phyloP scores from a whole-genome alignment of 2,113 vertebrate species.

The Psophia crepitans region DNA sequence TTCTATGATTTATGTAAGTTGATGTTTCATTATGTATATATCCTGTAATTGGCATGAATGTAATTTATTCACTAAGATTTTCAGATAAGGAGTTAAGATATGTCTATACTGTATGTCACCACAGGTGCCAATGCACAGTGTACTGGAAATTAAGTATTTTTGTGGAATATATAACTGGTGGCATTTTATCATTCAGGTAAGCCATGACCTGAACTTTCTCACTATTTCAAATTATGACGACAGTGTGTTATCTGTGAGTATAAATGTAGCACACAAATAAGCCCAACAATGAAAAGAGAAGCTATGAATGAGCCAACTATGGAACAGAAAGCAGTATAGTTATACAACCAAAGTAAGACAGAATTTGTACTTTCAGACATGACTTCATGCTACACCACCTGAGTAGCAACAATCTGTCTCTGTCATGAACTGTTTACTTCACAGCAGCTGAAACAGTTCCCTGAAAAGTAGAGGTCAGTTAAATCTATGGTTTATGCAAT shows the following conservation, averaged over 20 bases:
- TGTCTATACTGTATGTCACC: neutral
- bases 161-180: neutral
- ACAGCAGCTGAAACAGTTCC: neutral
- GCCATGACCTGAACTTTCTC: neutral
- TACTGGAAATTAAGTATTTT: neutral
- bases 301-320: neutral
- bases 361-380: neutral
- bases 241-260: neutral
- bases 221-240: neutral
- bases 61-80: neutral
- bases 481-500: neutral
- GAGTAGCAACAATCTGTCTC: neutral
- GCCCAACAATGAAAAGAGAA: neutral
- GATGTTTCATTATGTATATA: neutral
- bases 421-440: neutral
- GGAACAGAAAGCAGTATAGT: neutral
- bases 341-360: neutral
- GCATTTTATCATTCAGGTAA: neutral
- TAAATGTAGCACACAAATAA: neutral
- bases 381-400: neutral
- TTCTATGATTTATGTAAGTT: too few relatives aligned
- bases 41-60: neutral
- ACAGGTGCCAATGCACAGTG: neutral
- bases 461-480: neutral
- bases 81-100: neutral